These are phyloP conservation scores for Mesembrinibis cayennensis DNA, from an alignment of 2,113 vertebrate species.

Conservation along the genomic window DNA sequence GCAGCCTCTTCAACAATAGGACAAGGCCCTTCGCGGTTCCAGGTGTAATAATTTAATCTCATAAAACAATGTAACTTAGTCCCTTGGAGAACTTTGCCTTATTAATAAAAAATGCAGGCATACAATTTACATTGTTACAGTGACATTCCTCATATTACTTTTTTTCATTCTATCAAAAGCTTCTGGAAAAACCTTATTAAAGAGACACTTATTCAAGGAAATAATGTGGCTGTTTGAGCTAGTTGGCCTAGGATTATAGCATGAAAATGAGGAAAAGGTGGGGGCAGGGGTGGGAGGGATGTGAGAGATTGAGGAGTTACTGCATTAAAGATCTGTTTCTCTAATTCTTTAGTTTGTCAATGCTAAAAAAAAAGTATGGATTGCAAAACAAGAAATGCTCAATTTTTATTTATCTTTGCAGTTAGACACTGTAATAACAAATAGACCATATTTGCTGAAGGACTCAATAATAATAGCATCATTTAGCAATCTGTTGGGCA, in stretches of 20 bases:
- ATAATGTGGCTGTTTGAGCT: neutral
- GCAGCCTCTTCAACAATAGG: constrained; percentile 69
- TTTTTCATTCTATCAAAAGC: constrained; percentile 35
- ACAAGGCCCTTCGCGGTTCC: constrained; percentile 61
- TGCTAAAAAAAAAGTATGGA: neutral
- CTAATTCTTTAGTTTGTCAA: neutral
- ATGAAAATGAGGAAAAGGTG: neutral
- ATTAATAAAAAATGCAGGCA: constrained; percentile 65
- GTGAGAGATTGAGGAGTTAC: neutral
- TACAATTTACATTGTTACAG: constrained; percentile 3
- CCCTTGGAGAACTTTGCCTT: constrained; percentile 52
- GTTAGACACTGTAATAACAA: neutral
- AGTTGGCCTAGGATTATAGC: neutral
- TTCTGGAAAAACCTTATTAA: neutral
- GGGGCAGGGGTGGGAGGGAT: neutral
- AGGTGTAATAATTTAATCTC: constrained; percentile 70
- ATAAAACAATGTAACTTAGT: constrained; percentile 67
- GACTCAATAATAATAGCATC: neutral
- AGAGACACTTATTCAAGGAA: neutral
- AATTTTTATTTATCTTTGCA: neutral
- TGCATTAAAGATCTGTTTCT: neutral
- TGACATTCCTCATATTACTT: constrained; percentile 35
- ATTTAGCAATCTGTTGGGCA: neutral
- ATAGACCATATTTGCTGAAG: neutral
- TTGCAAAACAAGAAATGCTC: neutral